Percentiles rank a stretch among this genome's conserved stretches.
These are phyloP conservation scores for Chaenocephalus aceratus DNA, from an alignment of 2,113 vertebrate genomes.

Conservation along the genomic window DNA sequence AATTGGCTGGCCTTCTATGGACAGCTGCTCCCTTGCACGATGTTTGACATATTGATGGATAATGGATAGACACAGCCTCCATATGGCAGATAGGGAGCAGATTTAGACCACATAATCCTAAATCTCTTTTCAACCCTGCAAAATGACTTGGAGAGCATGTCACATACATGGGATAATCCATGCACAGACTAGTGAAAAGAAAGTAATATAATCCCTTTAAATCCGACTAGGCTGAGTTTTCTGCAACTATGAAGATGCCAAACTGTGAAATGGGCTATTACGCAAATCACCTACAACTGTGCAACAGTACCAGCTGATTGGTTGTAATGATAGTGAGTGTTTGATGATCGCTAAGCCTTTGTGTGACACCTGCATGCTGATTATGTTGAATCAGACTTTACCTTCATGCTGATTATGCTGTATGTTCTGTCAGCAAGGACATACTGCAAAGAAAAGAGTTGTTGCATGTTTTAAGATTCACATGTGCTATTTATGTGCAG, in stretches of 20 bases:
- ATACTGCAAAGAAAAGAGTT: neutral
- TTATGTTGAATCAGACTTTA: conserved; percentile 21
- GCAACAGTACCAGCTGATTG: conserved; percentile 41
- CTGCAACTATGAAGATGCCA: conserved; percentile 26
- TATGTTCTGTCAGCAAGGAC: conserved; percentile 2
- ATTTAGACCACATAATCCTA: conserved; percentile 62
- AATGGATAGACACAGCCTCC: conserved; percentile 70
- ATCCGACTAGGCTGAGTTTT: conserved; percentile 40
- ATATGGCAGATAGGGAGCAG: conserved; percentile 66
- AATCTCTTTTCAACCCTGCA: conserved; percentile 51
- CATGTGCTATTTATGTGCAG: neutral
- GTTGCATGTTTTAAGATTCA: neutral
- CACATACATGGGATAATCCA: conserved; percentile 68
- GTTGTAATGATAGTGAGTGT: conserved; percentile 50
- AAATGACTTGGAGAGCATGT: conserved; percentile 66
- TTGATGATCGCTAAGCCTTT: conserved; percentile 30
- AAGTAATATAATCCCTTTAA: conserved; percentile 67
- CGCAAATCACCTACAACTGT: conserved; percentile 57
- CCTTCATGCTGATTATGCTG: neutral
- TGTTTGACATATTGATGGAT: conserved; percentile 77
- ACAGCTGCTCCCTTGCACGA: conserved; percentile 77
- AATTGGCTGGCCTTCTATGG: conserved; percentile 77
- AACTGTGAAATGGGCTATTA: conserved; percentile 54
- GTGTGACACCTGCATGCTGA: conserved; percentile 24
- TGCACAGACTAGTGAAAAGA: conserved; percentile 55